Conservation (phyloP, 1,140 invertebrate species). For the Zophobas atratus region DNA sequence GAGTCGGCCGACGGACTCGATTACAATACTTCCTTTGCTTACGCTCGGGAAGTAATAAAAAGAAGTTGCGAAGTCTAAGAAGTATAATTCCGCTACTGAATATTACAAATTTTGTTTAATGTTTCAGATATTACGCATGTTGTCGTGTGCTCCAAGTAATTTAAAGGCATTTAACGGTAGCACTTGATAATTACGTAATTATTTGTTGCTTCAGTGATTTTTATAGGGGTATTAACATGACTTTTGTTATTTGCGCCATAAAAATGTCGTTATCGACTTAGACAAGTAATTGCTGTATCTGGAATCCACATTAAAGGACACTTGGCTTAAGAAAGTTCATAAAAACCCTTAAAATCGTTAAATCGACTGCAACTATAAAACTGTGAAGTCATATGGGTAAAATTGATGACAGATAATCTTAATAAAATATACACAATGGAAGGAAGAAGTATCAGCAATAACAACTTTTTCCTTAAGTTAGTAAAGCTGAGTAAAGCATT, state of each 20-base stretch:
- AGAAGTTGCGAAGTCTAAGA: too few relatives aligned
- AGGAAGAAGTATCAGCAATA: conserved; percentile 48
- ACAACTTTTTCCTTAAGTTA: conserved; percentile 47
- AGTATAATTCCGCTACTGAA: background rate
- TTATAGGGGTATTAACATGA: conserved; percentile 34
- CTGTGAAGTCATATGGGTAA: conserved; percentile 20
- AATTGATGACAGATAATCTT: conserved; percentile 39
- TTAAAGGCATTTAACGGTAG: conserved; percentile 31
- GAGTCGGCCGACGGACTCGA: too few relatives aligned
- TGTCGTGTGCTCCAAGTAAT: conserved; percentile 12
- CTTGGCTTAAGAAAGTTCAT: conserved; percentile 36
- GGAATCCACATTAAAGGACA: conserved; percentile 42
- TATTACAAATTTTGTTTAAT: conserved; percentile 8
- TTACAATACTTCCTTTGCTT: too few relatives aligned
- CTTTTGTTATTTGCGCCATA: conserved; percentile 46
- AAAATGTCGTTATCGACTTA: conserved; percentile 47
- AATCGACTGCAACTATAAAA: conserved; percentile 40
- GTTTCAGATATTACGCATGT: background rate
- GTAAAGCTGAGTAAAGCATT: conserved; percentile 53
- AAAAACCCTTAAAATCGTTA: conserved; percentile 40
- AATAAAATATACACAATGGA: conserved; percentile 40
- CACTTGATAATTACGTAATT: conserved; percentile 41
- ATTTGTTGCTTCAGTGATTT: conserved; percentile 31
- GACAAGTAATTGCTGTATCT: conserved; percentile 49
- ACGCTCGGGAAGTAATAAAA: too few relatives aligned